phyloP scores from a whole-genome alignment of 2,888 invertebrate genomes.

The Heliconius cydno region DNA sequence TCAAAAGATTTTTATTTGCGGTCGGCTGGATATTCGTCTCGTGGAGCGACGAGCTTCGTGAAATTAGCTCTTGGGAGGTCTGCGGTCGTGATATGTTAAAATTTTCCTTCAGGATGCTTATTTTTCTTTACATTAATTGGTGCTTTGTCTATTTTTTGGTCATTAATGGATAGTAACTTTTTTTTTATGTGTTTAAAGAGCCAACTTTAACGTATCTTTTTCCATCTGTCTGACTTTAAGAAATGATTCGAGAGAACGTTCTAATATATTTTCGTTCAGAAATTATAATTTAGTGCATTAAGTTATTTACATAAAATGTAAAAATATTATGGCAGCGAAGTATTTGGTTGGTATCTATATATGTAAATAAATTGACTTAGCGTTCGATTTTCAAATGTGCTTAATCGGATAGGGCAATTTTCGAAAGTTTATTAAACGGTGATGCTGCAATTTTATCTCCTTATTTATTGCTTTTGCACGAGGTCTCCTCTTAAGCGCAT shows the following conservation, averaged over 20 bases:
- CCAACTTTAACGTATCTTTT: not conserved
- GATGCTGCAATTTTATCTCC: not conserved
- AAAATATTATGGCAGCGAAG: not conserved
- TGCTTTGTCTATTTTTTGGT: not conserved
- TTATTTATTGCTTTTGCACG: not conserved
- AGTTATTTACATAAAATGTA: not conserved
- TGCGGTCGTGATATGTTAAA: not conserved
- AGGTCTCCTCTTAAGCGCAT: conserved; percentile 16
- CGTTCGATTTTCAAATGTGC: too few relatives aligned
- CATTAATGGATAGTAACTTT: not conserved
- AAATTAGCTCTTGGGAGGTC: conserved; percentile 25
- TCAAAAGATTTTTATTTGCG: conserved; percentile 38
- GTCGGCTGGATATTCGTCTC: conserved; percentile 23
- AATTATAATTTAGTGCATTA: not conserved
- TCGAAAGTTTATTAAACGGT: not conserved
- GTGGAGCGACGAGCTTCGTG: conserved; percentile 8
- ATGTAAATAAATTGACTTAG: not conserved
- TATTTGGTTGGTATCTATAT: not conserved
- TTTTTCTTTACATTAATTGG: not conserved
- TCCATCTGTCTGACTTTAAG: not conserved
- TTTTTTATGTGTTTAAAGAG: not conserved
- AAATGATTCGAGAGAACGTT: not conserved
- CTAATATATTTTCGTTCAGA: not conserved
- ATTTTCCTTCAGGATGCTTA: conserved; percentile 11
- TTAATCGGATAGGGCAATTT: not conserved